Conservation (phyloP, 2,113 vertebrate species). For the Pygoscelis adeliae region DNA sequence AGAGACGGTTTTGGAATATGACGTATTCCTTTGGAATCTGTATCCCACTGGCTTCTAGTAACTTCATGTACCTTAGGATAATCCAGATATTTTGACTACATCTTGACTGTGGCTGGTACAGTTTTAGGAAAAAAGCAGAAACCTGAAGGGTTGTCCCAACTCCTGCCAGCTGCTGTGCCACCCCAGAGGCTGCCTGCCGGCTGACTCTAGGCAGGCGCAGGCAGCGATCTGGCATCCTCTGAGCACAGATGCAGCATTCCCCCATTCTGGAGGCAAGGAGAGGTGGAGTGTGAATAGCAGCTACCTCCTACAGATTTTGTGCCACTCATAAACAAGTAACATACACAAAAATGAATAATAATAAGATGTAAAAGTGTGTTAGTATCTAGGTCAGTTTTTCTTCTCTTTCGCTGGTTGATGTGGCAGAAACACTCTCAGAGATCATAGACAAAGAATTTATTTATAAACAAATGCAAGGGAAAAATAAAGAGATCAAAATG, state of each 20-base stretch:
- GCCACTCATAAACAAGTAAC: not conserved
- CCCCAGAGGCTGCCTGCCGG: not conserved
- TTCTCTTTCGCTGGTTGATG: not conserved
- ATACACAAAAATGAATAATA: not conserved
- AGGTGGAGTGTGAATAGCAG: not conserved
- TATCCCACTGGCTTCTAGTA: not conserved
- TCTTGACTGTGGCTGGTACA: not conserved
- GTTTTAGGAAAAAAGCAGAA: not conserved
- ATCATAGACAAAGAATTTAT: not conserved
- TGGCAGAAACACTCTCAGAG: not conserved
- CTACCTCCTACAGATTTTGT: not conserved
- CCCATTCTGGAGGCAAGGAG: not conserved
- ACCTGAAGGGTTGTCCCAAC: not conserved
- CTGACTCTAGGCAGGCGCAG: not conserved
- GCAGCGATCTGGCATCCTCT: not conserved
- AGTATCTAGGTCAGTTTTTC: not conserved
- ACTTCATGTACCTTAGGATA: rapidly evolving
- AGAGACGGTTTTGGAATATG: not conserved
- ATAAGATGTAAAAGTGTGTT: not conserved
- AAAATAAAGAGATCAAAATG: not conserved
- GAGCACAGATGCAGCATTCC: not conserved
- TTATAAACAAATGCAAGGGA: not conserved
- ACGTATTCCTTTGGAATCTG: not conserved
- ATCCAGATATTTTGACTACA: not conserved
- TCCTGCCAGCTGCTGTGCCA: not conserved